Conservation (phyloP, 2,888 invertebrate species). For the Drosophila sordidapex region DNA sequence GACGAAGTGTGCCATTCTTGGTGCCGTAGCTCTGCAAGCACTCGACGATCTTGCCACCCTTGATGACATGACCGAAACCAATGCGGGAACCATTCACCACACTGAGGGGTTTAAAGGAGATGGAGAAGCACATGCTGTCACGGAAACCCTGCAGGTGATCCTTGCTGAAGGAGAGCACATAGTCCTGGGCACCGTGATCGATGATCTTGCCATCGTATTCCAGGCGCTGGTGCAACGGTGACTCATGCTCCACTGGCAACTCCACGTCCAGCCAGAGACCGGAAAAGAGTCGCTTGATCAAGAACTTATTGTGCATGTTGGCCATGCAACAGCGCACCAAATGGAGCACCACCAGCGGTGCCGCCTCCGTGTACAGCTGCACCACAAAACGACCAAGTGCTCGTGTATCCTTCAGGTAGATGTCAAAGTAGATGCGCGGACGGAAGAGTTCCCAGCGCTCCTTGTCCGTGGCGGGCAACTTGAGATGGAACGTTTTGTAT, state of each 20-base stretch:
- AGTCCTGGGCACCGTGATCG: slow-evolving; percentile 55
- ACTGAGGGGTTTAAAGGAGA: slow-evolving; percentile 77
- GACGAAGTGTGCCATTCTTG: slow-evolving; percentile 78
- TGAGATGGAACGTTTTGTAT: slow-evolving; percentile 48
- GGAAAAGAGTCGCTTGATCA: slow-evolving; percentile 69
- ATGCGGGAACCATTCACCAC: slow-evolving; percentile 72
- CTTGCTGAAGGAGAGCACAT: slow-evolving; percentile 69
- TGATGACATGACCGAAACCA: slow-evolving; percentile 76
- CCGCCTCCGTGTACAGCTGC: slow-evolving; percentile 75
- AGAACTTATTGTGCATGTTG: slow-evolving; percentile 54
- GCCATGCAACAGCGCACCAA: slow-evolving; percentile 68
- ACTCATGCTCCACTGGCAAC: slow-evolving; percentile 32
- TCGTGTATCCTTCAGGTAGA: slow-evolving; percentile 63
- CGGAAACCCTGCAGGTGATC: slow-evolving; percentile 53
- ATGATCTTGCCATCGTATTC: slow-evolving; percentile 67
- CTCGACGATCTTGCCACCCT: slow-evolving; percentile 69
- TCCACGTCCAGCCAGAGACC: slow-evolving; percentile 73
- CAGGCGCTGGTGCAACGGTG: slow-evolving; percentile 34
- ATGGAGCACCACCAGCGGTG: slow-evolving; percentile 69
- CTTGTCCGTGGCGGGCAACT: slow-evolving; percentile 44
- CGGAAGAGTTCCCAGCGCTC: slow-evolving; percentile 65
- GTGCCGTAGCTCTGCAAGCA: slow-evolving; percentile 75
- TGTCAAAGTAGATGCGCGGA: slow-evolving; percentile 73
- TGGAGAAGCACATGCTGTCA: slow-evolving; percentile 60
- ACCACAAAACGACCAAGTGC: slow-evolving; percentile 72